phyloP scores from a whole-genome alignment of 2,888 invertebrate genomes.

The Kuschelorhynchus macadamiae region DNA sequence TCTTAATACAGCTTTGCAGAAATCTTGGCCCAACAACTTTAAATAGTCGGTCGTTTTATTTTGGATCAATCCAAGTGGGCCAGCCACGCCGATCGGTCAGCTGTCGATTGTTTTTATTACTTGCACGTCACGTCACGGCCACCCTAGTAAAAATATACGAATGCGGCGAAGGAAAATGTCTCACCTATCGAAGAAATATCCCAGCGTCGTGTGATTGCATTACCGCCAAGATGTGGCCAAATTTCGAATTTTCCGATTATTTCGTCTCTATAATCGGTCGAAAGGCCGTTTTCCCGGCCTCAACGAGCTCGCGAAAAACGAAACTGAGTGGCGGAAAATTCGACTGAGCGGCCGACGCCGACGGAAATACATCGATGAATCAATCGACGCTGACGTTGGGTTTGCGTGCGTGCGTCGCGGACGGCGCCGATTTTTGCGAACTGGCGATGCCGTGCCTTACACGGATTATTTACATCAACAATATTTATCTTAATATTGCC shows the following conservation, averaged over 20 bases:
- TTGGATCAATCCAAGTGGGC: no score
- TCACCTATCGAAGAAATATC: constrained; percentile 3
- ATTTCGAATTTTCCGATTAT: constrained; percentile 38
- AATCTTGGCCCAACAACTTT: no score
- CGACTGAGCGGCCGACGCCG: constrained; percentile 7
- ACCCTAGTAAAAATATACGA: neutral
- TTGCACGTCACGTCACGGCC: constrained; percentile 3
- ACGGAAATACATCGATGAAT: constrained; percentile 33
- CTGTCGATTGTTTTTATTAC: constrained; percentile 25
- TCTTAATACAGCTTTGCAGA: no score
- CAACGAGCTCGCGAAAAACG: constrained; percentile 31
- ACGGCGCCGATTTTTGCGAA: no score
- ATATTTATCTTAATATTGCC: no score
- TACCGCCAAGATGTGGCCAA: constrained; percentile 19
- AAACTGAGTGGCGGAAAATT: constrained; percentile 19
- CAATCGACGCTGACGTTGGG: constrained; percentile 20
- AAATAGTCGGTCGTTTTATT: no score
- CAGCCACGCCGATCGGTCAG: constrained; percentile 7
- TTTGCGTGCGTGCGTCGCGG: no score
- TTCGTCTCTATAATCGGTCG: constrained; percentile 29
- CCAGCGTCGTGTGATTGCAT: neutral
- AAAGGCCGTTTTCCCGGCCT: constrained; percentile 28
- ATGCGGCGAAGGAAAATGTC: neutral
- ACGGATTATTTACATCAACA: no score
- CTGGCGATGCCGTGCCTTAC: no score